Percentiles rank a stretch among this genome's conserved stretches.
phyloP scores from a whole-genome alignment of 2,888 invertebrate species.

The Aleiodes alternator region DNA sequence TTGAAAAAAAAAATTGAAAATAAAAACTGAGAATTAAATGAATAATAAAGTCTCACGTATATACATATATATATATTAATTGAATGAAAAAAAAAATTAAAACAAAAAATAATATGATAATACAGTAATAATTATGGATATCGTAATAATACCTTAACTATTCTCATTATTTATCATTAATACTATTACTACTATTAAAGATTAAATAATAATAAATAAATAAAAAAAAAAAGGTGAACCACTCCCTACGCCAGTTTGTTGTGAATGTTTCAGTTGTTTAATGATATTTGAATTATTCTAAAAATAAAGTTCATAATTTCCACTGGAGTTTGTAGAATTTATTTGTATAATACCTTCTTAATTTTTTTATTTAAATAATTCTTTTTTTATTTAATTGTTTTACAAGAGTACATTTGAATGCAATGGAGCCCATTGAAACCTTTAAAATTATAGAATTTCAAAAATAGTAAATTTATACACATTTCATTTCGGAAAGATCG shows the following conservation, averaged over 20 bases:
- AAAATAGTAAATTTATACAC: too few relatives aligned
- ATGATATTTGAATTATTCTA: constrained; percentile 69
- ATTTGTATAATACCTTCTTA: constrained; percentile 25
- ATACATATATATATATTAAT: constrained; percentile 38
- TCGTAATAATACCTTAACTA: constrained; percentile 60
- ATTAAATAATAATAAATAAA: constrained; percentile 15
- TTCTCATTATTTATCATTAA: constrained; percentile 45
- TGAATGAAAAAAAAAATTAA: constrained; percentile 46
- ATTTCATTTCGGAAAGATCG: too few relatives aligned
- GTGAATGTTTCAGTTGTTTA: constrained; percentile 72
- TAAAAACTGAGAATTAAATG: constrained; percentile 47
- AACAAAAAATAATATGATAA: constrained; percentile 44
- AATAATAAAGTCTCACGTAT: constrained; percentile 63
- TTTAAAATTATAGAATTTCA: too few relatives aligned
- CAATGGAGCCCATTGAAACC: too few relatives aligned
- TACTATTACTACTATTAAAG: constrained; percentile 62
- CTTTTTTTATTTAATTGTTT: too few relatives aligned
- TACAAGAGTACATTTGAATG: too few relatives aligned
- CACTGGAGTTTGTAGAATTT: constrained; percentile 51
- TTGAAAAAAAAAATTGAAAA: constrained; percentile 49
- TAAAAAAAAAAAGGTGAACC: constrained; percentile 44
- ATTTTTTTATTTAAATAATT: too few relatives aligned
- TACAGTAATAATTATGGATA: constrained; percentile 63
- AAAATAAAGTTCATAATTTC: constrained; percentile 70
- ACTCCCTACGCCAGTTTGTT: constrained; percentile 68